These are phyloP conservation scores for Odontomachus brunneus DNA, from an alignment of 1,140 invertebrate species.

Conservation along the genomic window DNA sequence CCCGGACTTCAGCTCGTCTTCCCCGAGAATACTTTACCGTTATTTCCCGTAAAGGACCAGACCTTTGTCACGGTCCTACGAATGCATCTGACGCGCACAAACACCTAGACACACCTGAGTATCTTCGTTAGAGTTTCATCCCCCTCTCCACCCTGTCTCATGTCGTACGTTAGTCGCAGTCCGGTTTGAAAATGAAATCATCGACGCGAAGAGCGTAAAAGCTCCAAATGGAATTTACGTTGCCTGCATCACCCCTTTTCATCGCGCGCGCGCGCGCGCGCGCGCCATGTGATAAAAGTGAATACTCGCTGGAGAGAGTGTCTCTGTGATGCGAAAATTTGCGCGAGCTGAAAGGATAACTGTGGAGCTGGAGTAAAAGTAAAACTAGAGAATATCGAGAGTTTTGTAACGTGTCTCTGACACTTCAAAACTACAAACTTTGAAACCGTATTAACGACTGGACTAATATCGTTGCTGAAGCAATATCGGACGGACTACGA, in stretches of 20 bases:
- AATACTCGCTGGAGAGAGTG: neutral
- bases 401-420: neutral
- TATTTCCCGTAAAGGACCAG: slow-evolving; percentile 16
- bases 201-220: neutral
- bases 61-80: slow-evolving; percentile 23
- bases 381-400: too few species aligned
- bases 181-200: slow-evolving; percentile 2
- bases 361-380: too few species aligned
- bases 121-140: slow-evolving; percentile 23
- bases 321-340: neutral
- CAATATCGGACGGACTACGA: neutral
- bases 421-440: neutral
- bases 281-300: neutral
- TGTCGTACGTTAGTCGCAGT: neutral
- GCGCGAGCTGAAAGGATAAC: neutral
- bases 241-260: slow-evolving; percentile 8
- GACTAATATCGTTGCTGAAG: neutral
- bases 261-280: too few species aligned
- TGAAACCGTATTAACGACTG: neutral
- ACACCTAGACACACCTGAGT: neutral
- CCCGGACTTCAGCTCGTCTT: neutral
- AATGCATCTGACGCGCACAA: slow-evolving; percentile 18
- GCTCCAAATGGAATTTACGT: slow-evolving; percentile 5
- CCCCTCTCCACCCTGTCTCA: neutral
- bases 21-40: slow-evolving; percentile 6